Base-by-base conservation (phyloP, 2,113 vertebrate genomes). In the Butorides virescens region DNA sequence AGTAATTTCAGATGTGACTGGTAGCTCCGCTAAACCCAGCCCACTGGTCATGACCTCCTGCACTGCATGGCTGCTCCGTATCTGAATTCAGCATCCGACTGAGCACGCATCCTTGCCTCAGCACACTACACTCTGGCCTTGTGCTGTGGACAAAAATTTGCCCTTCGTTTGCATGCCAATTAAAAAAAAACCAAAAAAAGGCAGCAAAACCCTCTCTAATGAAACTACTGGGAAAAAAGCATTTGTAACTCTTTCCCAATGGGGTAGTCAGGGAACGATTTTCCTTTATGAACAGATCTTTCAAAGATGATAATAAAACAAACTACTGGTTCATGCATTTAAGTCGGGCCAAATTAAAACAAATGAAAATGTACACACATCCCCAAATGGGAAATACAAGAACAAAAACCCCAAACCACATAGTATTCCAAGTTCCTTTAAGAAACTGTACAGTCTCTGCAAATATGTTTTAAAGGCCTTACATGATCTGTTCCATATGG, bases 401-500 rank as follows among this genome's bases (percentile, higher is more conserved):
- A 92, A 65, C 34, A 91, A 95, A 92, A 76, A 1, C 7, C 59
- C 46, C 30, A 95, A 94, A 68, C 53, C 86, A 89, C 80, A 52
- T 27, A 53, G 29, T 81, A 79, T 91, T 94, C 70, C 70, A 89
- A 93, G 84, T 94, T 86, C 79, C 70, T 95, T 92, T 86, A 74
- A 96, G 79, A 93, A 95, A 95, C 73, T 82, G 56, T 50, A 65
- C 52, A 56, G 66, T 65, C 86, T 76, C 91, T 93, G 80, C 80
- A 95, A 97, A 90, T 93, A 93, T 44, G 42, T 95, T 96, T 97
- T 93, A 94, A 97, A 95, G 70, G 49, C 80, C 80, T 92, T 77
- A 82, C 73, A 89, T 95, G 95, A 96, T 97, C 80, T 96, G 34
- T 97, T 97, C 92, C 95, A 91, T 93, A 95, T 95, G 96, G 80